Conservation (phyloP, 2,797 vertebrate species). For the Calcarius lapponicus region DNA sequence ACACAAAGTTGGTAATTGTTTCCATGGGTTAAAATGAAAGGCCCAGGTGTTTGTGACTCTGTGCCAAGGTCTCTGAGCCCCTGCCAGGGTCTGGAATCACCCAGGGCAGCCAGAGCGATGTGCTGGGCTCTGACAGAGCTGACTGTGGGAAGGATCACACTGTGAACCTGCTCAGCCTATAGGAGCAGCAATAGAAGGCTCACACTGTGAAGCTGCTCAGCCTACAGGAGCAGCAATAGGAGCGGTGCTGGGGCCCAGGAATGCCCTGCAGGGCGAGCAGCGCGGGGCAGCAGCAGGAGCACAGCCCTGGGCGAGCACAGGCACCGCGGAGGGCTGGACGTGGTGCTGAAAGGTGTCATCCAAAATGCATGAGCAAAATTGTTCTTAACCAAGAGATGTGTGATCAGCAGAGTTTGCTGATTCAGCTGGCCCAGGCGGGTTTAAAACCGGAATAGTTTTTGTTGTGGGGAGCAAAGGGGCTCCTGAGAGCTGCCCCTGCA, state of each 20-base stretch:
- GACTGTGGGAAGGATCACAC: not conserved
- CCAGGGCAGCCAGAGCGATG: too few relatives aligned
- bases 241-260: not conserved
- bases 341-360: not conserved
- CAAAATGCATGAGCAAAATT: not conserved
- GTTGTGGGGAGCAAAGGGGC: not conserved
- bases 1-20: too few relatives aligned
- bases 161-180: not conserved
- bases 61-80: too few relatives aligned
- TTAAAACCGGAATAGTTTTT: not conserved
- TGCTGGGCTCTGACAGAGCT: not conserved
- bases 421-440: not conserved
- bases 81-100: too few relatives aligned
- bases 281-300: not conserved
- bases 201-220: too few relatives aligned
- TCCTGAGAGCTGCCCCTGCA: not conserved
- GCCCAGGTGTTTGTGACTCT: too few relatives aligned
- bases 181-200: too few relatives aligned
- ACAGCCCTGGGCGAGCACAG: rapidly evolving
- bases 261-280: not conserved
- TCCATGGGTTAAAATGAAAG: too few relatives aligned
- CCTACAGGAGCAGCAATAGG: not conserved
- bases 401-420: not conserved
- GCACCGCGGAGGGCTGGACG: rapidly evolving
- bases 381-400: not conserved